Evolutionary conservation across 2,113 vertebrate species (phyloP).

Genomic region (Sceloporus undulatus): DNA sequence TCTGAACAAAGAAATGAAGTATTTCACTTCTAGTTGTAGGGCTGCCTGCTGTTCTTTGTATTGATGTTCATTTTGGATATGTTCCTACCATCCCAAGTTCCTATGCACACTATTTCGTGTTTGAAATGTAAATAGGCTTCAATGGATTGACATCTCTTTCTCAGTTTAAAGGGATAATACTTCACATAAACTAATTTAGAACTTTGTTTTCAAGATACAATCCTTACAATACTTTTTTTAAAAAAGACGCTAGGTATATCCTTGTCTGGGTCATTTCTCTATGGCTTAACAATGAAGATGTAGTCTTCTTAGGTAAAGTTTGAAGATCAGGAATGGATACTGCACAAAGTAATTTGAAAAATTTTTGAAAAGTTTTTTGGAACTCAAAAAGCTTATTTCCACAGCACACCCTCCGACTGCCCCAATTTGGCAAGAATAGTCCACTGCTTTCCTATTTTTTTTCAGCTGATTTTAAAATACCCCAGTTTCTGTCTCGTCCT

Average conservation of each 20-base stretch:
- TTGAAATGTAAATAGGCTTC: neutral
- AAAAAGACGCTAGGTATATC: neutral
- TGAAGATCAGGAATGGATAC: neutral
- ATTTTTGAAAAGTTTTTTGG: neutral
- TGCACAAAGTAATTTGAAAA: too few relatives aligned
- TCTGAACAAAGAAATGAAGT: constrained; percentile 17
- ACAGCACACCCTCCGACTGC: neutral
- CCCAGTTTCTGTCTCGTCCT: too few relatives aligned
- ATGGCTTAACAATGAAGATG: neutral
- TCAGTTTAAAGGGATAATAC: constrained; percentile 2
- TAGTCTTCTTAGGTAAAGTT: neutral
- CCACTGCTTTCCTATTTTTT: too few relatives aligned
- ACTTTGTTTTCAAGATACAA: neutral
- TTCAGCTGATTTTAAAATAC: too few relatives aligned
- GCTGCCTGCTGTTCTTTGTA: constrained; percentile 26
- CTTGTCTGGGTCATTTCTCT: neutral
- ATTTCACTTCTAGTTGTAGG: neutral
- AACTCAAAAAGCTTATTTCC: neutral
- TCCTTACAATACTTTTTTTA: neutral
- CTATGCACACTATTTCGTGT: neutral
- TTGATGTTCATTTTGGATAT: neutral
- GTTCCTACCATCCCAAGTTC: neutral
- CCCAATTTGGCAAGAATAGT: too few relatives aligned
- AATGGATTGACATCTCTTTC: neutral
- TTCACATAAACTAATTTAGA: constrained; percentile 2